Conservation (phyloP, 1,140 invertebrate species). For the Drosophila paulistorum region DNA sequence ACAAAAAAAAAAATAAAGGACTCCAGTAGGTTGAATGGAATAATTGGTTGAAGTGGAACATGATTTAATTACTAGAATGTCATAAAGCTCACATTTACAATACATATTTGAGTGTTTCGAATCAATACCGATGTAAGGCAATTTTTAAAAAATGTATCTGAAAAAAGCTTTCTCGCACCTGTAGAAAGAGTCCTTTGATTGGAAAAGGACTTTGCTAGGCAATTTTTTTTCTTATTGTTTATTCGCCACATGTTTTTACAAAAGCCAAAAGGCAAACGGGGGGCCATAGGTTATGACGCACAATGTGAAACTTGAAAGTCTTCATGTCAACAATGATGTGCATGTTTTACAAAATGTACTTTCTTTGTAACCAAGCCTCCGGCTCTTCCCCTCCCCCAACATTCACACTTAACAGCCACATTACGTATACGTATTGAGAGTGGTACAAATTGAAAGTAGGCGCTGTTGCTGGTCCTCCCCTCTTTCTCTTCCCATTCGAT, state of each 20-base stretch:
- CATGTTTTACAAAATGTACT: conserved; percentile 77
- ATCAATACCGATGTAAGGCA: not conserved
- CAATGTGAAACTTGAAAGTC: conserved; percentile 61
- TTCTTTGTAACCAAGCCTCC: conserved; percentile 38
- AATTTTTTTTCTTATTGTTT: not conserved
- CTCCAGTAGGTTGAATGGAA: conserved; percentile 9
- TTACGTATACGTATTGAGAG: conserved; percentile 51
- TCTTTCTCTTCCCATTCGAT: conserved; percentile 15
- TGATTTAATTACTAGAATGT: conserved; percentile 1
- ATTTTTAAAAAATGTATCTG: not conserved
- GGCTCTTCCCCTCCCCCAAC: not conserved
- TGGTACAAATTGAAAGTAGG: conserved; percentile 51
- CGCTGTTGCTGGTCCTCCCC: conserved; percentile 43
- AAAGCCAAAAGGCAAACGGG: conserved; percentile 27
- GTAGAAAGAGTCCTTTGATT: not conserved
- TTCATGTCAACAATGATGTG: conserved; percentile 77
- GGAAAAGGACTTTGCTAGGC: not conserved
- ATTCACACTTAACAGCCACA: conserved; percentile 20
- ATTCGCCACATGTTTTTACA: not conserved
- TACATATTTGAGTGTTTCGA: too few relatives aligned
- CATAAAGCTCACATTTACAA: not conserved
- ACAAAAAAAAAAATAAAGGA: not conserved
- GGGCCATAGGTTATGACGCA: conserved; percentile 45
- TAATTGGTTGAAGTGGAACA: not conserved
- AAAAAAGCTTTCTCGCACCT: not conserved